Base-by-base conservation (phyloP, 2,888 invertebrate species). In the Adela reaumurella region DNA sequence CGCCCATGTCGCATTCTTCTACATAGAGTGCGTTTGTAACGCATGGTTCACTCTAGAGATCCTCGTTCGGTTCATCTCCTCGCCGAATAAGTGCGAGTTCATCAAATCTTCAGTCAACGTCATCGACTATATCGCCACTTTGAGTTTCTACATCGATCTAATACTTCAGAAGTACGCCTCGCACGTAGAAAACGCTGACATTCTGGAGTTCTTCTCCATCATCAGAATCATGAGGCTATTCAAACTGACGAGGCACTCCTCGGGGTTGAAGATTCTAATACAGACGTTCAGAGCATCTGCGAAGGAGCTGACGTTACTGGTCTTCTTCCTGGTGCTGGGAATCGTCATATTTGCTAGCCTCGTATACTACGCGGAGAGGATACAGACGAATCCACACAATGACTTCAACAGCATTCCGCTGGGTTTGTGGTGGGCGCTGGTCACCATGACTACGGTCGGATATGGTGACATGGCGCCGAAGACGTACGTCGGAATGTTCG, bases 11-110 rank as follows among this genome's bases (percentile, higher is more conserved):
- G 95, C 94, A 62, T 98, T 98, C 83, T 97, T 97, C 82, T 97
- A 97, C 83, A 94, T 97, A 66, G 97, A 98, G 80, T 96, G 95
- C 81, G 88, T 97, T 57, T 97, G 97, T 81, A 97, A 97, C 77
- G 94, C 97, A 53, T 99, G 99, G 99, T 99, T 99, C 80, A 97
- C 97, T 29, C 85, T 98, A 63, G 97, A 98, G 73, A 96, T 99
- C 68, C 83, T 97, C 62, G 84, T 91, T 53, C 86, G 97, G 54
- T 94, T 97, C 81, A 89, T 95, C 62, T 93, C 96, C 48, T 91
- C 93, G 57, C 96, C 96, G 28, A 93, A 91, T 68, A 96, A 95
- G 73, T 91, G 92, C 70, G 91, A 91, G 65, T 99, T 98, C 81
- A 86, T 97, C 71, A 92, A 91, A 70, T 94, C 89, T 66, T 97